Evolutionary conservation across 2,888 invertebrate genomes (phyloP).

Genomic region (Hypsopygia costalis): DNA sequence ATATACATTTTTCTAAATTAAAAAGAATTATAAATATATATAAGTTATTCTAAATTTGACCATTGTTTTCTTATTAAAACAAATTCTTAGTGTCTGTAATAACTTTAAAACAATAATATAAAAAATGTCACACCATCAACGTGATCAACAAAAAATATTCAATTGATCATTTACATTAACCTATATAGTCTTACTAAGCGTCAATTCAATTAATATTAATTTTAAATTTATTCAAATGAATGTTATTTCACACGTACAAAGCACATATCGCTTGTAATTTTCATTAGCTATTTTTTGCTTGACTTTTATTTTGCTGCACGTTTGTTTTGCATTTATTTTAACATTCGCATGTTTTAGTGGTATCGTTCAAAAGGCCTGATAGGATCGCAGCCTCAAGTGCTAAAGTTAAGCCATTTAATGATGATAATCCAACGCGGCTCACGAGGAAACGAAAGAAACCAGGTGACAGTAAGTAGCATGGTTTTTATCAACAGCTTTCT

Average conservation of each 20-base stretch:
- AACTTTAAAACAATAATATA: too few species aligned
- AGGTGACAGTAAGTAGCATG: slow-evolving; percentile 73
- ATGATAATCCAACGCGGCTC: slow-evolving; percentile 41
- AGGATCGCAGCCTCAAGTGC: slow-evolving; percentile 46
- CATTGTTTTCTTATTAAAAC: too few species aligned
- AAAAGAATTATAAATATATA: too few species aligned
- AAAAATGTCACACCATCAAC: too few species aligned
- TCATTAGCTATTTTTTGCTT: slow-evolving; percentile 17
- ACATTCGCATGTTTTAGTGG: slow-evolving; percentile 82
- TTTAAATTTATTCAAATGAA: not conserved
- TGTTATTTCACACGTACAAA: slow-evolving; percentile 10
- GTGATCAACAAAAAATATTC: too few species aligned
- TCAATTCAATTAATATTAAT: too few species aligned
- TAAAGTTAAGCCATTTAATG: slow-evolving; percentile 45
- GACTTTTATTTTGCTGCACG: slow-evolving; percentile 21
- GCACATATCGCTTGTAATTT: slow-evolving; percentile 3
- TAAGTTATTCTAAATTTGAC: too few species aligned
- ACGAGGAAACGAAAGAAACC: slow-evolving; percentile 89
- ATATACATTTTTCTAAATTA: too few species aligned
- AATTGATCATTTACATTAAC: too few species aligned
- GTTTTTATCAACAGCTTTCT: slow-evolving; percentile 1
- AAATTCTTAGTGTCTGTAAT: too few species aligned
- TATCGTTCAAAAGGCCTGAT: slow-evolving; percentile 90
- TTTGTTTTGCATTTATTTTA: slow-evolving; percentile 29
- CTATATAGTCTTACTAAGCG: too few species aligned